These are phyloP conservation scores for Agrenia bidenticulata DNA, from an alignment of 2,888 invertebrate species.

Conservation along the genomic window DNA sequence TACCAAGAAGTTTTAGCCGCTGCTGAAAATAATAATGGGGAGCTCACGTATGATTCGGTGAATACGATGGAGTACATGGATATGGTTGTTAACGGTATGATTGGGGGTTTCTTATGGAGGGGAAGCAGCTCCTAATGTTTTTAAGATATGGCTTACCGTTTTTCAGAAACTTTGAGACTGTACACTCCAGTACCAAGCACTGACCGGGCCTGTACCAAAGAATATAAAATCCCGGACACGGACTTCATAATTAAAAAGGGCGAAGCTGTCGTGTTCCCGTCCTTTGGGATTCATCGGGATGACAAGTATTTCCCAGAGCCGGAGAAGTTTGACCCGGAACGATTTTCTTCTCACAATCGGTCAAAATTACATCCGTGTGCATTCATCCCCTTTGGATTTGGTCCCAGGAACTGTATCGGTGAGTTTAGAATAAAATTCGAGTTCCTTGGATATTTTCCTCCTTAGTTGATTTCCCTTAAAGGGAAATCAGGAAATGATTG, in stretches of 20 bases:
- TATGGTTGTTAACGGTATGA: constrained; percentile 61
- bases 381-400: constrained; percentile 57
- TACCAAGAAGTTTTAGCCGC: constrained; percentile 59
- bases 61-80: constrained; percentile 63
- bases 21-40: constrained; percentile 57
- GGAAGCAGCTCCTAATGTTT: not conserved
- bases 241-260: constrained; percentile 60
- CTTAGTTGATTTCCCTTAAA: too few relatives aligned
- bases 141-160: not conserved
- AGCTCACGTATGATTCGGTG: constrained; percentile 62
- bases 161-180: constrained; percentile 59
- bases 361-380: constrained; percentile 58
- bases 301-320: constrained; percentile 63
- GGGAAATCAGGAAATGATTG: too few relatives aligned
- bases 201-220: constrained; percentile 56
- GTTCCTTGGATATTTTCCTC: too few relatives aligned
- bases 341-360: constrained; percentile 64
- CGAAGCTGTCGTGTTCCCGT: constrained; percentile 61
- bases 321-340: constrained; percentile 63
- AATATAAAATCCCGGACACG: constrained; percentile 60
- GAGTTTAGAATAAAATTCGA: not conserved
- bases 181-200: constrained; percentile 58
- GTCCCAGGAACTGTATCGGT: constrained; percentile 7
- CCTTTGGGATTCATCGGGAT: constrained; percentile 63
- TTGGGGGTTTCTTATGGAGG: not conserved